phyloP scores from a whole-genome alignment of 1,140 invertebrate genomes.

The Ceratosolen fusciceps region DNA sequence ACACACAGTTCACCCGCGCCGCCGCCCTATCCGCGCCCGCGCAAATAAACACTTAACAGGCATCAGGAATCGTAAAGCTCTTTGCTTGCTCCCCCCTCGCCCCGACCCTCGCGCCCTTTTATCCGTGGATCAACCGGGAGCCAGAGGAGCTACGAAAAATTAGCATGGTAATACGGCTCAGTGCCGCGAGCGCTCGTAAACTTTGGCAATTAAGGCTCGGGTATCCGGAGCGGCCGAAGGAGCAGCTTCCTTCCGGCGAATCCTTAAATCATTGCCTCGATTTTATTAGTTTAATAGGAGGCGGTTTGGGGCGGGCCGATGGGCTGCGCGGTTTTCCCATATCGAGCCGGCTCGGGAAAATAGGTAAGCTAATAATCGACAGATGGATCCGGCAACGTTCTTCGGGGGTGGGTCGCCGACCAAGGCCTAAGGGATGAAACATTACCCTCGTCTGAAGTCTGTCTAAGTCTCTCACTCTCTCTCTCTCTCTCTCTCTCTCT shows the following conservation, averaged over 20 bases:
- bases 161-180: conserved; percentile 64
- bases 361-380: conserved; percentile 4
- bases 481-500: no score
- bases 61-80: conserved; percentile 34
- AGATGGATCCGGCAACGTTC: background rate
- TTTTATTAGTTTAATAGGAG: conserved; percentile 39
- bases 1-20: background rate
- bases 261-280: conserved; percentile 22
- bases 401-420: no score
- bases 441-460: background rate
- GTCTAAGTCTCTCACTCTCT: no score
- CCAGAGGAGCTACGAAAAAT: conserved; percentile 55
- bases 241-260: conserved; percentile 35
- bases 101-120: background rate
- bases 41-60: conserved; percentile 8
- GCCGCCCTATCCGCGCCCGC: background rate
- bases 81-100: background rate
- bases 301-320: conserved; percentile 17
- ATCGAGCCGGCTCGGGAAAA: background rate
- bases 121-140: background rate
- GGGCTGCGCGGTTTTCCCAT: conserved; percentile 9
- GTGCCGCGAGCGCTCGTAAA: conserved; percentile 58
- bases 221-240: background rate
- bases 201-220: conserved; percentile 62
- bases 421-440: no score